Conservation (phyloP, 2,888 invertebrate genomes). For the Drosophila sordidula region DNA sequence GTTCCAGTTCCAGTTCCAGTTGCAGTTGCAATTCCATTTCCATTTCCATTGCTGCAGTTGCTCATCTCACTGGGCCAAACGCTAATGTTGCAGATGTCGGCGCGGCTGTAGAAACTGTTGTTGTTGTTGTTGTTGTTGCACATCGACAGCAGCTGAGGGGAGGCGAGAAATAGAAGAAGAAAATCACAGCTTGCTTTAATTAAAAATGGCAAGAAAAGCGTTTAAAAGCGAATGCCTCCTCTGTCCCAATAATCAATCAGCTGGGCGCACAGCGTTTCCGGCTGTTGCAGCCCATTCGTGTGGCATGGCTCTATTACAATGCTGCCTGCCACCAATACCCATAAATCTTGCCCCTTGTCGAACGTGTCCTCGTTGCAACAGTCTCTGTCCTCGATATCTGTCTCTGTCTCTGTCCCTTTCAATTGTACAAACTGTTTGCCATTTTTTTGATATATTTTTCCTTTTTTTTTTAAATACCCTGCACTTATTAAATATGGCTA, state of each 20-base stretch:
- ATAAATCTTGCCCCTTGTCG: conserved; percentile 54
- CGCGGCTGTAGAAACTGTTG: conserved; percentile 74
- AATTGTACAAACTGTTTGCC: conserved; percentile 44
- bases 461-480: conserved; percentile 6
- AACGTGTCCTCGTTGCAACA: conserved; percentile 46
- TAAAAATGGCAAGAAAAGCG: conserved; percentile 36
- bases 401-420: conserved; percentile 58
- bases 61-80: conserved; percentile 65
- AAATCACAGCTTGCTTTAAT: conserved; percentile 42
- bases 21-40: neutral
- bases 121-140: conserved; percentile 31
- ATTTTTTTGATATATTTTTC: conserved; percentile 3
- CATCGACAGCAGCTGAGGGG: conserved; percentile 41
- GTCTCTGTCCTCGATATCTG: conserved; percentile 5
- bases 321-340: conserved; percentile 30
- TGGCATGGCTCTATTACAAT: conserved; percentile 48
- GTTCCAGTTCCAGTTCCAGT: conserved; percentile 3
- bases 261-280: conserved; percentile 34
- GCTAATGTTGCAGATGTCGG: conserved; percentile 79
- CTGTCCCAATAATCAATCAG: conserved; percentile 58
- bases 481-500: neutral
- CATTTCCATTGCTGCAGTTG: conserved; percentile 21
- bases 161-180: neutral
- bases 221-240: conserved; percentile 24
- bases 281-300: conserved; percentile 30